Evolutionary conservation across 1,140 invertebrate species (phyloP).

Genomic region (Pseudomyrmex sp.): DNA sequence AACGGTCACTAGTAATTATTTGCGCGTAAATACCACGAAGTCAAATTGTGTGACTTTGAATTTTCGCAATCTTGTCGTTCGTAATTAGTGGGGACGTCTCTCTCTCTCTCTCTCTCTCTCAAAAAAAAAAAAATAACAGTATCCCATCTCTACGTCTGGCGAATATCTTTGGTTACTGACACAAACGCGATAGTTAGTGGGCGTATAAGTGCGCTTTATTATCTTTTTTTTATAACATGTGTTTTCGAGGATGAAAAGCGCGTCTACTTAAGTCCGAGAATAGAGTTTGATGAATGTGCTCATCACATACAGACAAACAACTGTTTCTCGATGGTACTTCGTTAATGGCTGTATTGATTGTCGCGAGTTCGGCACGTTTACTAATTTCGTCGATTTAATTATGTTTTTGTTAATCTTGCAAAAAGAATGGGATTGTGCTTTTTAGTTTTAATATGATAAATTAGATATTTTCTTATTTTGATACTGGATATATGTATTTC

Average conservation of each 20-base stretch:
- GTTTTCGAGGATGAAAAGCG: conserved; percentile 23
- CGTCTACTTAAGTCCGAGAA: conserved; percentile 30
- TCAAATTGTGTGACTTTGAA: background rate
- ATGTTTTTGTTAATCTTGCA: background rate
- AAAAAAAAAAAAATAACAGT: background rate
- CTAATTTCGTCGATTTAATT: background rate
- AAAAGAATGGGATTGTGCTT: background rate
- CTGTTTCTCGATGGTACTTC: background rate
- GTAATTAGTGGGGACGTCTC: too few relatives aligned
- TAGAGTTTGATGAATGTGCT: background rate
- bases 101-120: too few relatives aligned
- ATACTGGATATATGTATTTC: background rate
- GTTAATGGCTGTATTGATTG: background rate
- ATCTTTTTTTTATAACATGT: conserved; percentile 51
- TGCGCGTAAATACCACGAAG: conserved; percentile 27
- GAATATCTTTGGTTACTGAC: conserved; percentile 38
- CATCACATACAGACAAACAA: background rate
- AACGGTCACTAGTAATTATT: conserved; percentile 4
- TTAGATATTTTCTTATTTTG: too few relatives aligned
- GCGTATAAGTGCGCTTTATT: conserved; percentile 38
- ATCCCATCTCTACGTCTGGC: background rate
- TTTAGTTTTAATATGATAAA: too few relatives aligned
- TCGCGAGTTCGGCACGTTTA: background rate
- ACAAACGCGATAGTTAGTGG: conserved; percentile 29
- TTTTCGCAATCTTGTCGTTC: too few relatives aligned